Evolutionary conservation across 2,888 invertebrate species (phyloP).

Genomic region (Watsonalla binaria): DNA sequence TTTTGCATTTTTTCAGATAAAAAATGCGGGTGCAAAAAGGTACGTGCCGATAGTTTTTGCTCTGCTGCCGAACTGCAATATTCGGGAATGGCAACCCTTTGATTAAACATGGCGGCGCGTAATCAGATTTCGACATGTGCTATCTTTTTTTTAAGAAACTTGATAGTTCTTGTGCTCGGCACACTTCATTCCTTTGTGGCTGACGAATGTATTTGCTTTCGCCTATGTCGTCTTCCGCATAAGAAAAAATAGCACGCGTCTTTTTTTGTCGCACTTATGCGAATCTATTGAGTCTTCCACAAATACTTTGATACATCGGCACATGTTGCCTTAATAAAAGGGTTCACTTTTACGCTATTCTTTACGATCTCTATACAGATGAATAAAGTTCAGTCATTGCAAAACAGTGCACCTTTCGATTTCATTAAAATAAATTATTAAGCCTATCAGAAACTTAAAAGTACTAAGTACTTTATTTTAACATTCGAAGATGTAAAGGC

Average conservation of each 20-base stretch:
- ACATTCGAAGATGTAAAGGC: too few species aligned
- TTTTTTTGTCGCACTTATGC: conserved; percentile 35
- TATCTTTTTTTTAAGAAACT: conserved; percentile 65
- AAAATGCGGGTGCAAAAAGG: conserved; percentile 71
- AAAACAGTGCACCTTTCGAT: conserved; percentile 14
- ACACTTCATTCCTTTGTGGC: conserved; percentile 69
- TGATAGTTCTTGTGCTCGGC: conserved; percentile 69
- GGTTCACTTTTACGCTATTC: conserved; percentile 12
- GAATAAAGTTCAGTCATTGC: neutral
- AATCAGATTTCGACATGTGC: conserved; percentile 79
- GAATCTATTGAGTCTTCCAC: conserved; percentile 24
- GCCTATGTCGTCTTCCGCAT: conserved; percentile 61
- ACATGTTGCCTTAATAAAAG: conserved; percentile 12
- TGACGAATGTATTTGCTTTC: conserved; percentile 66
- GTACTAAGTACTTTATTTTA: too few species aligned
- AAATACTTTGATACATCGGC: conserved; percentile 5
- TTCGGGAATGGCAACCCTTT: conserved; percentile 74
- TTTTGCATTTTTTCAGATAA: conserved; percentile 69
- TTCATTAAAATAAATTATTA: conserved; percentile 6
- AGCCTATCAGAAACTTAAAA: too few species aligned
- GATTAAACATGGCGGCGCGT: conserved; percentile 61
- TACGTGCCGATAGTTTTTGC: conserved; percentile 51
- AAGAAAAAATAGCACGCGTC: conserved; percentile 71
- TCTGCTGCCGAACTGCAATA: conserved; percentile 35
- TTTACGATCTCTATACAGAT: conserved; percentile 4